A percentile compares a stretch with the other conserved stretches of the same genome.
These are phyloP conservation scores for Pogonus chalceus DNA, from an alignment of 1,140 invertebrate genomes.

Conservation along the genomic window DNA sequence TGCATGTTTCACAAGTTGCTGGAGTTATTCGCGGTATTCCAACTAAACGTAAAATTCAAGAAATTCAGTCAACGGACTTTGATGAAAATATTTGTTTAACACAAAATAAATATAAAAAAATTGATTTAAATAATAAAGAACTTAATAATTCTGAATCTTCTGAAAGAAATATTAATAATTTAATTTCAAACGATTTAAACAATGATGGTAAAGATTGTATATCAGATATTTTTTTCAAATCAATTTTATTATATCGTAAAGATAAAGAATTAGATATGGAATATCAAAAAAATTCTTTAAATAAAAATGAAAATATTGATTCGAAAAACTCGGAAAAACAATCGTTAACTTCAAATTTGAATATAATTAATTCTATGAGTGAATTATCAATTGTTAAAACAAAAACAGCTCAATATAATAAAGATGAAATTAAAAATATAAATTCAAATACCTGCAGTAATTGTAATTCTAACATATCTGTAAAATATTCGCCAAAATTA, in stretches of 20 bases:
- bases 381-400: too few species aligned
- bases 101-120: constrained; percentile 10
- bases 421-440: too few species aligned
- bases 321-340: not conserved
- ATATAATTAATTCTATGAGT: too few species aligned
- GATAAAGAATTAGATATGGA: not conserved
- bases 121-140: constrained; percentile 12
- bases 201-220: constrained; percentile 24
- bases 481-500: too few species aligned
- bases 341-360: too few species aligned
- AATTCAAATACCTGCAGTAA: too few species aligned
- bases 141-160: not conserved
- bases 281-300: not conserved
- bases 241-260: constrained; percentile 12
- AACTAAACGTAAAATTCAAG: not conserved
- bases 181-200: constrained; percentile 17
- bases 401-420: too few species aligned
- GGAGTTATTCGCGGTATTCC: not conserved
- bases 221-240: constrained; percentile 30
- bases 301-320: not conserved
- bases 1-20: not conserved
- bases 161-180: constrained; percentile 16
- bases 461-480: too few species aligned
- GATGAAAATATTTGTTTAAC: not conserved
- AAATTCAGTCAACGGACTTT: too few species aligned